Evolutionary conservation across 92 coral and sea anemone species (phyloP), one percentile per base, ranked within the genome.

Genomic region (Metridium senile): DNA sequence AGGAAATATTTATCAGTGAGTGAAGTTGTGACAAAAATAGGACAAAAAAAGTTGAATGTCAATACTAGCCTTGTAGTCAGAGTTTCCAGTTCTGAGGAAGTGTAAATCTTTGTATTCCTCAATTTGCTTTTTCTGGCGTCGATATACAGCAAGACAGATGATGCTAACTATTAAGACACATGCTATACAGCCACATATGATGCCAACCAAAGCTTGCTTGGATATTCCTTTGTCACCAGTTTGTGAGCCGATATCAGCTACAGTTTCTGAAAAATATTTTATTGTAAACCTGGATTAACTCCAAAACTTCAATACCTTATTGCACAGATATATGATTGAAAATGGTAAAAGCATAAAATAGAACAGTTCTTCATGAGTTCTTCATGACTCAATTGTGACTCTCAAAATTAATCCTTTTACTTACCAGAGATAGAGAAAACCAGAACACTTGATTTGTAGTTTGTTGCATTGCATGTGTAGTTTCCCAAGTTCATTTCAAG

Each of bases 61-160:
- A 9, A 22, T 13, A 32, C 68, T 30, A 69, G 88, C 97, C 93
- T 91, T 68, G 72, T 89, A 91, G 80, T 91, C 90, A 30, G 87
- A 75, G 74, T 47, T 74, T 73, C 87, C 91, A 46, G 84, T 77
- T 70, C 88, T 83, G 71, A 89, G 79, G 68, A 89, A 89, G 65
- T 88, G 84, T 9, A 88, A 70, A 49, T 88, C 86, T 66, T 80
- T 88, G 71, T 85, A 91, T 43, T 85, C 77, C 29, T 91, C 80
- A 21, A 86, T 85, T 76, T 89, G 93, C 74, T 68, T 91, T 57
- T 83, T 91, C 74, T 89, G 97, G 27, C 93, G 79, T 26, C 89
- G 89, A 71, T 84, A 91, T 21, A 89, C 72, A 46, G 62, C 31
- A 9, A 66, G 71, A 28, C 82, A 79, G 52, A 85, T 45, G 9